phyloP scores from a whole-genome alignment of 2,888 invertebrate genomes.

The Diloba caeruleocephala region DNA sequence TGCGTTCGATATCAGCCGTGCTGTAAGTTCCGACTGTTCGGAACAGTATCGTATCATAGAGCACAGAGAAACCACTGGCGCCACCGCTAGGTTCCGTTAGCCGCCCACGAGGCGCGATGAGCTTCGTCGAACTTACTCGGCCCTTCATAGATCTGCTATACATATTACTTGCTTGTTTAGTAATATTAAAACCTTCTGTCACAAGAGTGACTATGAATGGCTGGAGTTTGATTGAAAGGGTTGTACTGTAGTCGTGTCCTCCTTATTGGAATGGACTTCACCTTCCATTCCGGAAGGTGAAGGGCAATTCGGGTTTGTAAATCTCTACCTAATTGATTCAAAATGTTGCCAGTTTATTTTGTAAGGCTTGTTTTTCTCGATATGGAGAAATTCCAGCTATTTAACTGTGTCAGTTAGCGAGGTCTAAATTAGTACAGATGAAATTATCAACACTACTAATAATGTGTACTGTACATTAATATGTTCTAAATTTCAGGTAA shows the following conservation, averaged over 20 bases:
- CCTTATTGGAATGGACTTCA: not conserved
- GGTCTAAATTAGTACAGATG: no score
- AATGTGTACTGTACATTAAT: slow-evolving; percentile 22
- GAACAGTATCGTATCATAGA: slow-evolving; percentile 60
- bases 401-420: no score
- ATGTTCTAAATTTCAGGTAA: slow-evolving; percentile 2
- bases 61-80: slow-evolving; percentile 60
- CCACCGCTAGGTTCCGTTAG: slow-evolving; percentile 73
- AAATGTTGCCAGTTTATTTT: not conserved
- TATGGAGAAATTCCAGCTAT: no score
- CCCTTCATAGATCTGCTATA: slow-evolving; percentile 64
- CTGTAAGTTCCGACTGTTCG: slow-evolving; percentile 17
- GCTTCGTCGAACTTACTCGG: slow-evolving; percentile 58
- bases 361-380: no score
- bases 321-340: no score
- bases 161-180: slow-evolving; percentile 58
- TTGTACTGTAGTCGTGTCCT: not conserved
- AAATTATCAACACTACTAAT: no score
- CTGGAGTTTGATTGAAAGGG: slow-evolving; percentile 18
- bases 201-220: slow-evolving; percentile 23
- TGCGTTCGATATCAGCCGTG: slow-evolving; percentile 45
- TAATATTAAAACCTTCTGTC: slow-evolving; percentile 50
- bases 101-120: slow-evolving; percentile 71
- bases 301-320: no score
- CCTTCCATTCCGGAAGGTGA: no score